phyloP scores from a whole-genome alignment of 2,888 invertebrate species.

The Acanthopleura granulata region DNA sequence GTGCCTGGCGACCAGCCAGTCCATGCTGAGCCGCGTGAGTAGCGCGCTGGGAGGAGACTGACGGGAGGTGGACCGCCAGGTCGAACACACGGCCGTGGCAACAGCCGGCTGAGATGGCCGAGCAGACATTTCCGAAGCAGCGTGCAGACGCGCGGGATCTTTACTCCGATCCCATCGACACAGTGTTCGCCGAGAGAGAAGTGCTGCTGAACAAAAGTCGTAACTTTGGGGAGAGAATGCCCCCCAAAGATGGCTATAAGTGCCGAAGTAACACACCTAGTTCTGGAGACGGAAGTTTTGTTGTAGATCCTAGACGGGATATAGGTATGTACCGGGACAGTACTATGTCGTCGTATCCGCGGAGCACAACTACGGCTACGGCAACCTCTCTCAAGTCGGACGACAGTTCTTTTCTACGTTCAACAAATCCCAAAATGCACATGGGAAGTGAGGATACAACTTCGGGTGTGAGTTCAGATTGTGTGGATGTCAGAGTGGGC shows the following conservation, averaged over 20 bases:
- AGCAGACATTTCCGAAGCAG: slow-evolving; percentile 10
- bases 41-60: background rate
- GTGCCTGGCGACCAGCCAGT: background rate
- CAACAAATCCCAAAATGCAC: slow-evolving; percentile 3
- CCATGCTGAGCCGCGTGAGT: background rate
- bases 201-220: background rate
- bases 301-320: background rate
- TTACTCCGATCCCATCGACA: slow-evolving; percentile 14
- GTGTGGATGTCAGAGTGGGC: slow-evolving; percentile 16
- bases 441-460: slow-evolving; percentile 10
- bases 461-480: slow-evolving; percentile 8
- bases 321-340: slow-evolving; percentile 9
- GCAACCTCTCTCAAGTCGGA: slow-evolving; percentile 11
- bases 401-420: background rate
- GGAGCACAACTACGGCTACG: slow-evolving; percentile 10
- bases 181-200: slow-evolving; percentile 8
- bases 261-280: background rate
- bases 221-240: slow-evolving; percentile 16
- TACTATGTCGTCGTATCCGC: slow-evolving; percentile 2
- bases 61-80: background rate
- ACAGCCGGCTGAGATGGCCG: slow-evolving; percentile 13
- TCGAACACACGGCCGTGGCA: background rate
- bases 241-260: slow-evolving; percentile 4
- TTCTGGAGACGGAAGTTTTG: background rate
- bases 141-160: slow-evolving; percentile 10